Evolutionary conservation across 2,888 invertebrate genomes (phyloP), one percentile per base, ranked within the genome.

Genomic region (Panzeria rudis): DNA sequence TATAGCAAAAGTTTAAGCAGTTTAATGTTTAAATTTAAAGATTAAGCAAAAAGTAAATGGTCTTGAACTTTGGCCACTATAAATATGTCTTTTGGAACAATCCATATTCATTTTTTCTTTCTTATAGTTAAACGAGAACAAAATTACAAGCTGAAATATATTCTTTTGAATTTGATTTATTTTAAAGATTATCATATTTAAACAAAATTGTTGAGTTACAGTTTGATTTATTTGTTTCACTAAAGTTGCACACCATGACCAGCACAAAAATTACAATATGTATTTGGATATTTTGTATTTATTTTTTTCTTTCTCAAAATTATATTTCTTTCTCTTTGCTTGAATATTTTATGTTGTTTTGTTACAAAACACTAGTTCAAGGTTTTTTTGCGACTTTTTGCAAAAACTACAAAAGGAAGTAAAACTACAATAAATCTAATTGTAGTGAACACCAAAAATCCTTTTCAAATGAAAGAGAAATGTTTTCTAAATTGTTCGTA

Each of bases 381-480:
- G 71, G 64, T 32, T 54, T 52, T n/a, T 17, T 23, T 44, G 32
- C 17, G 44, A 62, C 52, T 72, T 72, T 41, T 69, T 76, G 9
- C 41, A 20, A 32, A 52, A 62, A 32, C 15, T 38, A 29, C 32
- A 59, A 35, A 7, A 47, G 64, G 5, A 9, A 29, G 20, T 15
- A 52, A 79, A 66, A 72, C 23, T 47, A 56, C 44, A 72, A 80
- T 66, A 73, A 72, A 72, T 80, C 64, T 73, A 17, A 66, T 61
- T 54, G 41, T 41, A 29, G 47, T 50, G 68, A 56, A 50, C 29
- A 47, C 17, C 47, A 68, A 47, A 59, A 47, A 5, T 0, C n/a
- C 29, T 29, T 20, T 41, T 20, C 8, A 54, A 71, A 79, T 44
- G 44, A 52, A 78, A 69, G 29, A 61, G 59, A 64, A 64, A 77